Base-by-base conservation (phyloP, 2,888 invertebrate genomes). In the Eupeodes latifasciatus region DNA sequence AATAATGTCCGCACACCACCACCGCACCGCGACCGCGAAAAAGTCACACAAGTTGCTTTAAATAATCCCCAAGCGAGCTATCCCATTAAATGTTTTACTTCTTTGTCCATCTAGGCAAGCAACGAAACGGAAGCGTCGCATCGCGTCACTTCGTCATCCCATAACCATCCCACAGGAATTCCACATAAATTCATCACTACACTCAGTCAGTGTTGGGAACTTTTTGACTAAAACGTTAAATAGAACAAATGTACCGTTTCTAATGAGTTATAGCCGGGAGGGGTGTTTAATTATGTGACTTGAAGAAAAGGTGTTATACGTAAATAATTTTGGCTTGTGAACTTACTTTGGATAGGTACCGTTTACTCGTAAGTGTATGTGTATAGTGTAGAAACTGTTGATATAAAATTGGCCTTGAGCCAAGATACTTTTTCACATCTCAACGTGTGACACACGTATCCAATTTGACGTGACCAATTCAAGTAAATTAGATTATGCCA, bases 381-480 rank as follows among this genome's bases (percentile, higher is more conserved):
- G 2, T 36, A 40, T 9, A 40, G 40, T 40, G 40, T 5, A 9
- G 40, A 9, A 5, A 9, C 1, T 7, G 40, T 40, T 9, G 1
- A 2, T 27, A 53, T 55, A 6, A 40, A 14, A 62, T 76, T 84
- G 87, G 87, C 76, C 51, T 57, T 44, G 11, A 36, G 83, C 84
- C 88, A 88, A 85, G 51, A 59, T 66, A 76, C 72, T 87, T 87
- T 83, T 79, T 83, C 83, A 78, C 62, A 78, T 82, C 19, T 16
- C n/a, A 75, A 51, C 62, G 69, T 66, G 36, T 75, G 85, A 75
- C 85, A 89, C 90, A 89, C 87, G 89, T 89, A 78, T 89, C 78
- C 89, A 79, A 89, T 86, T 84, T 89, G 90, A 90, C 90, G 89
- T 90, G 90, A 90, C 87, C 89, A 90, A 91, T 90, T 91, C 90